Evolutionary conservation across 35 echinoderm and acorn worm species (phyloP), one percentile per base, ranked within the genome.

Genomic region (Lytechinus variegatus): DNA sequence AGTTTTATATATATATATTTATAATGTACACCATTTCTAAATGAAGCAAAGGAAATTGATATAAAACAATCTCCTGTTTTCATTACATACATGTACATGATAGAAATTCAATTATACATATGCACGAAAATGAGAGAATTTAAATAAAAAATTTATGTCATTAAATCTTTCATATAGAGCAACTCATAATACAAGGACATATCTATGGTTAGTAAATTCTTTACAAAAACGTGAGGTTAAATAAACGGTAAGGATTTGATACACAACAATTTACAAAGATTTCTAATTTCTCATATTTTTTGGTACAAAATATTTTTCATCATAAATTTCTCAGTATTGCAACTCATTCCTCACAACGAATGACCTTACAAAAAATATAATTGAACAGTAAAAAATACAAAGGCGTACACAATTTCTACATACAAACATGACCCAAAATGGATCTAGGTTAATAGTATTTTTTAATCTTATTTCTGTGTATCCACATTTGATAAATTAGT

Each of bases 1-100:
- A 94, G 12, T 57, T 60, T 57, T 94, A 94, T 94, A 94, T 94
- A 94, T 94, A 94, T 94, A 94, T 94, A 94, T 94, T 57, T 57
- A 94, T 94, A 94, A 55, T 57, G 92, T 94, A 94, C 92, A 94
- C 88, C 88, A 52, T 90, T 90, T 90, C 88, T 90, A 90, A 90
- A 90, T 90, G 88, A 90, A 90, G 88, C 88, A 90, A 90, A 90
- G 28, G 52, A 90, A 90, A 52, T 90, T 90, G 10, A 90, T 90
- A 90, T 44, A 90, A 90, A 79, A 90, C 33, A 14, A 54, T 52
- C 52, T 52, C 88, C 88, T 52, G 88, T 44, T 90, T 12, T 90
- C 52, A 88, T 54, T 90, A 52, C 87, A 79, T 79, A 71, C 12
- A 44, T 44, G 6, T 71, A 79, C 66, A 79, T 79, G 66, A 79